Evolutionary conservation across 1,140 invertebrate species (phyloP).

Genomic region (Rhynchophorus ferrugineus): DNA sequence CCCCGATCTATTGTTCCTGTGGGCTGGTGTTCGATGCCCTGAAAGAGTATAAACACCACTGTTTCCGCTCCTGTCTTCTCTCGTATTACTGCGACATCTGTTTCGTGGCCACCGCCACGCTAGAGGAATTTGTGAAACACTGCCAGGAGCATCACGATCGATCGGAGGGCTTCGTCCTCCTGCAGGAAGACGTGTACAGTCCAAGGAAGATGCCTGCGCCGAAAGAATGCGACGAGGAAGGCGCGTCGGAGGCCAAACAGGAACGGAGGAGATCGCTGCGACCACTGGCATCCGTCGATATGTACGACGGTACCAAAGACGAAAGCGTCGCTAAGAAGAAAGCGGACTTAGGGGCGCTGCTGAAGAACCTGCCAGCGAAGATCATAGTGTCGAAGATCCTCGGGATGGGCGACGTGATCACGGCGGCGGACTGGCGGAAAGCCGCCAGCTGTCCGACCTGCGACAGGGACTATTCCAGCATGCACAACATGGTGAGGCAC

Average conservation of each 20-base stretch:
- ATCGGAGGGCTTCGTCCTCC: slow-evolving; percentile 31
- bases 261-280: slow-evolving; percentile 18
- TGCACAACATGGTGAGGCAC: slow-evolving; percentile 50
- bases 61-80: slow-evolving; percentile 31
- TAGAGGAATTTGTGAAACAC: slow-evolving; percentile 33
- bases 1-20: slow-evolving; percentile 28
- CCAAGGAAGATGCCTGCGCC: slow-evolving; percentile 9
- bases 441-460: slow-evolving; percentile 42
- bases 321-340: no score
- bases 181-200: slow-evolving; percentile 31
- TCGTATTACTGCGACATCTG: slow-evolving; percentile 37
- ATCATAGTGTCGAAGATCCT: slow-evolving; percentile 11
- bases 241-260: slow-evolving; percentile 17
- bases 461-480: slow-evolving; percentile 45
- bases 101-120: slow-evolving; percentile 25
- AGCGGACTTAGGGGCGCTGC: no score
- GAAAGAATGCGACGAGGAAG: slow-evolving; percentile 11
- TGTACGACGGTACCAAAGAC: no score
- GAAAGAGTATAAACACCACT: slow-evolving; percentile 33
- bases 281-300: slow-evolving; percentile 12
- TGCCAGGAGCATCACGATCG: slow-evolving; percentile 30
- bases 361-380: slow-evolving; percentile 4
- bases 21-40: slow-evolving; percentile 23
- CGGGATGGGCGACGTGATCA: background rate
- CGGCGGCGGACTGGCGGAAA: background rate